Conservation (phyloP, 2,797 vertebrate species). For the Heteromormyrus szaboi region DNA sequence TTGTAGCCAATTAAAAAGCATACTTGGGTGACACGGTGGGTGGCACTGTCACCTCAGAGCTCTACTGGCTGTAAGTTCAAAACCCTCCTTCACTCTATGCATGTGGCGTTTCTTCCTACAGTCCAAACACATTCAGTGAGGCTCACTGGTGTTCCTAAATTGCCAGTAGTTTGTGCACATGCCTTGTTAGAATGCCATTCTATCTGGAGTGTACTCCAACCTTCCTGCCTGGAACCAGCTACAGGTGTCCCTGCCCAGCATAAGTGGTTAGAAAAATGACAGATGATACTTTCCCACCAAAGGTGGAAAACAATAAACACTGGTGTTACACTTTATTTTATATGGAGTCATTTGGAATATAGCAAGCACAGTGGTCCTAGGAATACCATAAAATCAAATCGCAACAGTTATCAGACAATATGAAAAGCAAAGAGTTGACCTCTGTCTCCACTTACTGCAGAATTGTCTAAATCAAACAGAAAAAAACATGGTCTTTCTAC, state of each 20-base stretch:
- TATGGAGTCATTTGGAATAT: not conserved
- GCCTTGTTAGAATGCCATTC: not conserved
- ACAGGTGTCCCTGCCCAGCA: not conserved
- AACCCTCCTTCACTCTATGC: not conserved
- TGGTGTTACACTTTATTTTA: not conserved
- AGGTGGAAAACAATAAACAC: not conserved
- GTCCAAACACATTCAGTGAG: not conserved
- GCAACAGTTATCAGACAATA: not conserved
- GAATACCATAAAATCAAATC: not conserved
- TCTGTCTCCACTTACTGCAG: not conserved
- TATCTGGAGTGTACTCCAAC: not conserved
- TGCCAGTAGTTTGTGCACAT: not conserved
- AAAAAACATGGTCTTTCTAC: not conserved
- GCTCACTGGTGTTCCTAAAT: not conserved
- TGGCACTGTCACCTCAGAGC: not conserved
- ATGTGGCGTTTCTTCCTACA: not conserved
- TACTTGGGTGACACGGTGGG: not conserved
- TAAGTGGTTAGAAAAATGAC: not conserved
- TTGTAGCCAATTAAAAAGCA: not conserved
- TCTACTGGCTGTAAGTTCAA: not conserved
- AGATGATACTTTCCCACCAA: not conserved
- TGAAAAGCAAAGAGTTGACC: not conserved
- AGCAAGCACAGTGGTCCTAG: not conserved
- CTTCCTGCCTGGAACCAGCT: not conserved
- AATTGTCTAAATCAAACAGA: not conserved